Percentiles rank a stretch among this genome's conserved stretches.
phyloP scores from a whole-genome alignment of 2,797 vertebrate genomes.

The Atherinosoma microstoma region DNA sequence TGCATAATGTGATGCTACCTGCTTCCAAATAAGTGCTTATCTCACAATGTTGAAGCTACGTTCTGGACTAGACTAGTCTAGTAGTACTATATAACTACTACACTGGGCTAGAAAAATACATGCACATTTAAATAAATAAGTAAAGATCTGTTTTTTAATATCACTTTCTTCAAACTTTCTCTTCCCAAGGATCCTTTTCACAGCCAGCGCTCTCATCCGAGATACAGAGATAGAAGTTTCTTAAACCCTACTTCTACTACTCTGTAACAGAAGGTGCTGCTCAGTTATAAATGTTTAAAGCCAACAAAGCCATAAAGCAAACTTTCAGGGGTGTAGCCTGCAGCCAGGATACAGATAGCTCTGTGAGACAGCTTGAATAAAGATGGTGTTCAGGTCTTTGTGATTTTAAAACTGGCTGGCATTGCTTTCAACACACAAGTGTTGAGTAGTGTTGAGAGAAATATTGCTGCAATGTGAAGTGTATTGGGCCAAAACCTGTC shows the following conservation, averaged over 20 bases:
- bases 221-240: slow-evolving; percentile 55
- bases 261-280: slow-evolving; percentile 59
- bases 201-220: slow-evolving; percentile 59
- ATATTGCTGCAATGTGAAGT: slow-evolving; percentile 35
- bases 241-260: slow-evolving; percentile 51
- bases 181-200: slow-evolving; percentile 70
- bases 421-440: slow-evolving; percentile 35
- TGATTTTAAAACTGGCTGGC: slow-evolving; percentile 24
- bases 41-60: not conserved
- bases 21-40: not conserved
- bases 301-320: slow-evolving; percentile 75
- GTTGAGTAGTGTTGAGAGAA: slow-evolving; percentile 21
- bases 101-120: not conserved
- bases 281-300: slow-evolving; percentile 77
- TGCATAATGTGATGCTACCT: not conserved
- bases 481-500: slow-evolving; percentile 22
- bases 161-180: slow-evolving; percentile 48
- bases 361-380: slow-evolving; percentile 50
- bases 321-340: slow-evolving; percentile 75
- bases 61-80: not conserved
- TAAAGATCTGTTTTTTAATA: slow-evolving; percentile 24
- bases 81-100: no score
- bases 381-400: slow-evolving; percentile 22
- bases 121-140: slow-evolving; percentile 3
- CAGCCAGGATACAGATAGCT: slow-evolving; percentile 62